Conservation (phyloP, 2,797 vertebrate species). For the Cyclura pinguis region DNA sequence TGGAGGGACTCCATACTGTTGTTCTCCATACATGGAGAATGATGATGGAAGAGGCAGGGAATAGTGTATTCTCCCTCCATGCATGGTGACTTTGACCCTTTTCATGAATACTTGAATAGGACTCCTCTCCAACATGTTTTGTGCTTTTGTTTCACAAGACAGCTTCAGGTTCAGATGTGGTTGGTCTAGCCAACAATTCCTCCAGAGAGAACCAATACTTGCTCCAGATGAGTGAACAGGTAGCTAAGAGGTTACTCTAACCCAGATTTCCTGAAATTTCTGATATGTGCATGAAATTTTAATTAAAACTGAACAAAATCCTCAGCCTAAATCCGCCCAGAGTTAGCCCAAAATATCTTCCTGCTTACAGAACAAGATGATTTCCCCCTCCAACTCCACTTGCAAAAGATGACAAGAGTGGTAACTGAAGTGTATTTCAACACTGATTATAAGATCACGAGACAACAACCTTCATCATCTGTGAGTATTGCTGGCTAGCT, state of each 20-base stretch:
- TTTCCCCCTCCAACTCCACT: background rate
- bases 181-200: background rate
- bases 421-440: background rate
- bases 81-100: too few relatives aligned
- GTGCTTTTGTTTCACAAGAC: background rate
- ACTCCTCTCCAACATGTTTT: background rate
- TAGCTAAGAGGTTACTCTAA: background rate
- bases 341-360: too few relatives aligned
- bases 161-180: background rate
- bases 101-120: too few relatives aligned
- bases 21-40: too few relatives aligned
- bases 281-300: background rate
- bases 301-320: background rate
- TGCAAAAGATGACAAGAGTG: background rate
- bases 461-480: background rate
- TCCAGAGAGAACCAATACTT: background rate
- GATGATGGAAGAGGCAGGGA: too few relatives aligned
- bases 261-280: background rate
- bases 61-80: too few relatives aligned
- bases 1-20: too few relatives aligned
- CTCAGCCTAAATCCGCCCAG: background rate
- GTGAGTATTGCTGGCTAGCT: background rate
- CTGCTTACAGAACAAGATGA: too few relatives aligned
- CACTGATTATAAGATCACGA: background rate
- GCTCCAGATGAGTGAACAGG: background rate